Percentiles rank a stretch among this genome's conserved stretches.
These are phyloP conservation scores for Arctopsyche grandis DNA, from an alignment of 1,140 invertebrate species.

Conservation along the genomic window DNA sequence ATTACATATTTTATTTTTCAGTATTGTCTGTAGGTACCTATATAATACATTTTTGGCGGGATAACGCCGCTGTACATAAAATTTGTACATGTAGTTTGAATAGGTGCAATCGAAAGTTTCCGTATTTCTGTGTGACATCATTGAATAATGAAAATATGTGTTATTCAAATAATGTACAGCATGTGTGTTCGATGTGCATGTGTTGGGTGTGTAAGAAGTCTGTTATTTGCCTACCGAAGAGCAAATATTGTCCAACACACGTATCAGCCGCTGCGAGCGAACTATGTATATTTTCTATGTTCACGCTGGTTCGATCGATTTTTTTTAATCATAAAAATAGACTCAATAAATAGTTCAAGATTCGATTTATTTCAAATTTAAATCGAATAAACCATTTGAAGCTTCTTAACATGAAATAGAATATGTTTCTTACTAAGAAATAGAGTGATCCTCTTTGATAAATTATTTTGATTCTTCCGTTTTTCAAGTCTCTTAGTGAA, in stretches of 20 bases:
- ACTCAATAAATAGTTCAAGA: neutral
- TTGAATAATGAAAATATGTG: conserved; percentile 32
- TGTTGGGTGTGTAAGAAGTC: neutral
- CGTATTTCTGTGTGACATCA: neutral
- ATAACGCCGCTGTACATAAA: neutral
- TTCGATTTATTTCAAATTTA: no score
- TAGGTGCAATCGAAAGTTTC: conserved; percentile 30
- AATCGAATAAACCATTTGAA: no score
- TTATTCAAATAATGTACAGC: conserved; percentile 19
- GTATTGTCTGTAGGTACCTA: no score
- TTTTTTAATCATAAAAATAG: neutral
- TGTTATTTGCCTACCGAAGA: conserved; percentile 24
- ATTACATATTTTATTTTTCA: no score
- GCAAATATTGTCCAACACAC: conserved; percentile 31
- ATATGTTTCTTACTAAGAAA: no score
- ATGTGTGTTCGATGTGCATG: neutral
- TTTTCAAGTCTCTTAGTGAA: no score
- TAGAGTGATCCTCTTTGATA: no score
- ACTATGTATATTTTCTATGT: neutral
- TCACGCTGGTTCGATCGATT: neutral
- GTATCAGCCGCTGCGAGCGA: conserved; percentile 9
- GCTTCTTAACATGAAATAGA: no score
- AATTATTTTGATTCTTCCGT: no score
- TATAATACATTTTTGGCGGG: neutral
- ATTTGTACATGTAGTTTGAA: neutral